A percentile compares a stretch with the other conserved stretches of the same genome.
Evolutionary conservation across 2,888 invertebrate genomes (phyloP).

Genomic region (Fragum sueziense): DNA sequence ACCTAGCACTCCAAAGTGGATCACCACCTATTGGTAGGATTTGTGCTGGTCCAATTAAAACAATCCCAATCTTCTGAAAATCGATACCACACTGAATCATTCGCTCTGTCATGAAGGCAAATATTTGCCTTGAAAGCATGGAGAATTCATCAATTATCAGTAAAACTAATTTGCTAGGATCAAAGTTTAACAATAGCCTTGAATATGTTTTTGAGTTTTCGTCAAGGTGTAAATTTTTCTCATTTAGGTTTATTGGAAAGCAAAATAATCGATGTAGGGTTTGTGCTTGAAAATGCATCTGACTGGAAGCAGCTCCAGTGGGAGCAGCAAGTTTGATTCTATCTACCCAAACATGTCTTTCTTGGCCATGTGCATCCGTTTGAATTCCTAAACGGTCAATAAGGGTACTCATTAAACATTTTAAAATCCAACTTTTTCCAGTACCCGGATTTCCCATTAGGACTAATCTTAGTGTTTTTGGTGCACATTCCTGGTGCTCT

Average conservation of each 20-base stretch:
- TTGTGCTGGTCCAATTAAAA: not conserved
- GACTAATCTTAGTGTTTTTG: not conserved
- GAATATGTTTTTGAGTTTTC: not conserved
- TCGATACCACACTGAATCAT: not conserved
- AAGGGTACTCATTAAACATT: not conserved
- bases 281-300: not conserved
- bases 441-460: conserved; percentile 2
- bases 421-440: no score
- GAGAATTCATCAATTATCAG: not conserved
- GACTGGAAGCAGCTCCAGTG: not conserved
- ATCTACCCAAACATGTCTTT: not conserved
- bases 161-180: not conserved
- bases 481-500: not conserved
- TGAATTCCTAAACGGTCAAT: not conserved
- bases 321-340: not conserved
- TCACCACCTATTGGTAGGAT: not conserved
- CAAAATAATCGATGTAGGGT: not conserved
- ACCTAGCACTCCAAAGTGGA: not conserved
- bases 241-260: not conserved
- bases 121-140: not conserved
- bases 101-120: not conserved
- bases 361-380: not conserved
- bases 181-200: not conserved
- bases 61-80: not conserved
- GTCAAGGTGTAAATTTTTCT: not conserved